Evolutionary conservation across 2,113 vertebrate genomes (phyloP).

Genomic region (Sinocyclocheilus rhinocerous): DNA sequence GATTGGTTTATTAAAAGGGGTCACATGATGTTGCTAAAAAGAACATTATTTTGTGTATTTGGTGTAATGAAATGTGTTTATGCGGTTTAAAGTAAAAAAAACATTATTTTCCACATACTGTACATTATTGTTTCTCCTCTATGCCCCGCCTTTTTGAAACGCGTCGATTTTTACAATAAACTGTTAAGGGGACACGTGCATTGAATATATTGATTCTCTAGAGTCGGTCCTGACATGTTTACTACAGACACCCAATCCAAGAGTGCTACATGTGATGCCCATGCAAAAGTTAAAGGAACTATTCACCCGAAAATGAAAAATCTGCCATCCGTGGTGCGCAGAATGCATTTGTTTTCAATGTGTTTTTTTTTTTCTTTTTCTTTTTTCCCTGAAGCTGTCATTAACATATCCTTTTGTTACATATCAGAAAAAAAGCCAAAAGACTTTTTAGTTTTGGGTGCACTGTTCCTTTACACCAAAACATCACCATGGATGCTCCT

Average conservation of each 20-base stretch:
- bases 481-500: neutral
- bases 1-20: too few relatives aligned
- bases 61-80: too few relatives aligned
- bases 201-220: neutral
- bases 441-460: neutral
- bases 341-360: too few relatives aligned
- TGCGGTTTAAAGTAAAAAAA: too few relatives aligned
- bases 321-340: neutral
- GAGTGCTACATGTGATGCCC: neutral
- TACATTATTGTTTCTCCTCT: too few relatives aligned
- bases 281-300: neutral
- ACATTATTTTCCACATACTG: too few relatives aligned
- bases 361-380: too few relatives aligned
- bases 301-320: neutral
- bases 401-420: neutral
- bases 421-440: neutral
- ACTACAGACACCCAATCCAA: neutral
- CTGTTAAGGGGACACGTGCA: neutral
- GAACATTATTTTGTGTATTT: too few relatives aligned
- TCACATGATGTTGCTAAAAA: too few relatives aligned
- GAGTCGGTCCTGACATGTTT: neutral
- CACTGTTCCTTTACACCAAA: neutral
- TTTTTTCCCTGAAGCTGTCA: neutral
- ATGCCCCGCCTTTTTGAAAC: too few relatives aligned
- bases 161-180: too few relatives aligned